Evolutionary conservation across 2,797 vertebrate species (phyloP).

Genomic region (Psittacula echo): DNA sequence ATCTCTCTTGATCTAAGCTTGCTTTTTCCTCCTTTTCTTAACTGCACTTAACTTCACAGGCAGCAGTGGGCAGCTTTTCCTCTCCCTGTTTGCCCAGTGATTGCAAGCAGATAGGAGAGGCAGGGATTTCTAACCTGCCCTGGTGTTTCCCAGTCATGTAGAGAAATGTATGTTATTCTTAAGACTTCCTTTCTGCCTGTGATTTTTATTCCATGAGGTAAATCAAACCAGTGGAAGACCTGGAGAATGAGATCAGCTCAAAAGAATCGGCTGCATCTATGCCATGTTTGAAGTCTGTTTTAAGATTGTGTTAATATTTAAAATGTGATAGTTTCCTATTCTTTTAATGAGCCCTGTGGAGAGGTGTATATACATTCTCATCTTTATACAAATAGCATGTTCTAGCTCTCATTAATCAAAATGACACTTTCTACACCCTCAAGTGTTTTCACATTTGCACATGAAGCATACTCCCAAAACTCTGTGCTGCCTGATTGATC

Average conservation of each 20-base stretch:
- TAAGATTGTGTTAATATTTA: background rate
- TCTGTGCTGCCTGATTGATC: conserved; percentile 26
- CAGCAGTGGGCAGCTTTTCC: background rate
- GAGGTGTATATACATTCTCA: background rate
- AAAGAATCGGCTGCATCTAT: background rate
- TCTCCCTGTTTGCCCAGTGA: background rate
- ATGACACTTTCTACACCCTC: conserved; percentile 31
- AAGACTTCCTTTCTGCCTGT: background rate
- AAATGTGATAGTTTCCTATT: background rate
- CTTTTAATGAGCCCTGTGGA: background rate
- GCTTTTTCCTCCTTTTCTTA: background rate
- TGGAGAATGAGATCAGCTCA: background rate
- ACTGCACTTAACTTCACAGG: background rate
- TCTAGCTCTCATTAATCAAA: conserved; percentile 46
- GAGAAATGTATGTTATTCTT: background rate
- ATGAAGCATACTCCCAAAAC: conserved; percentile 30
- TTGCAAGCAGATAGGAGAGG: background rate
- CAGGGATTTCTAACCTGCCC: background rate
- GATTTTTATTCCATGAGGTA: background rate
- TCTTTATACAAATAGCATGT: background rate
- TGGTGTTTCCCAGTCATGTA: background rate
- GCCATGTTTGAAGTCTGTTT: background rate
- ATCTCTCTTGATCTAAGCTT: background rate
- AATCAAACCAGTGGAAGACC: background rate
- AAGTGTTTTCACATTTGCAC: conserved; percentile 44